Evolutionary conservation across 1,140 invertebrate species (phyloP).

Genomic region (Venturia canescens): DNA sequence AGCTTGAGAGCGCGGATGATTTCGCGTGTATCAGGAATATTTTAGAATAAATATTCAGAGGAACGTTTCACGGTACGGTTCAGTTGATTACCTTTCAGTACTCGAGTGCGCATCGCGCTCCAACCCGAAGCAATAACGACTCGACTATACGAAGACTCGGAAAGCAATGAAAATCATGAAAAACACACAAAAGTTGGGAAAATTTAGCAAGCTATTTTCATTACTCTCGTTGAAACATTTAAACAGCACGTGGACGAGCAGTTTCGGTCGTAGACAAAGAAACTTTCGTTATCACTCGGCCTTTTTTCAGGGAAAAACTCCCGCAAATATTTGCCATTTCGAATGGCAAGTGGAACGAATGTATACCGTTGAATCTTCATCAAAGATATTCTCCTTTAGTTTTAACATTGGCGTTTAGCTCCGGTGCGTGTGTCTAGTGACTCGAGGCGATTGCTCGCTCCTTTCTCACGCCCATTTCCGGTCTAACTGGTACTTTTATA

Average conservation of each 20-base stretch:
- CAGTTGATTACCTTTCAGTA: too few relatives aligned
- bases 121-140: not conserved
- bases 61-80: too few relatives aligned
- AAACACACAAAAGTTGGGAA: not conserved
- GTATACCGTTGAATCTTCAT: too few relatives aligned
- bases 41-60: not conserved
- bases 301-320: too few relatives aligned
- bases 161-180: not conserved
- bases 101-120: too few relatives aligned
- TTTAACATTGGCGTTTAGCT: not conserved
- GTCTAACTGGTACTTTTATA: constrained; percentile 22
- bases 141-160: not conserved
- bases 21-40: constrained; percentile 9
- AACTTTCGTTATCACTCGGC: too few relatives aligned
- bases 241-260: too few relatives aligned
- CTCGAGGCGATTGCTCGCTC: constrained; percentile 32
- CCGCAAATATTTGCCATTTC: too few relatives aligned
- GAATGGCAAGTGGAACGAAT: too few relatives aligned
- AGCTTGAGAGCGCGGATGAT: not conserved
- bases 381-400: not conserved
- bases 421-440: constrained; percentile 29
- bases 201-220: too few relatives aligned
- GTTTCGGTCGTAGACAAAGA: too few relatives aligned
- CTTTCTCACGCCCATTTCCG: constrained; percentile 42
- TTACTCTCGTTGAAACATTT: too few relatives aligned